A percentile compares a stretch with the other conserved stretches of the same genome.
Conservation (phyloP, 2,797 vertebrate species). For the Cyprinella venusta region DNA sequence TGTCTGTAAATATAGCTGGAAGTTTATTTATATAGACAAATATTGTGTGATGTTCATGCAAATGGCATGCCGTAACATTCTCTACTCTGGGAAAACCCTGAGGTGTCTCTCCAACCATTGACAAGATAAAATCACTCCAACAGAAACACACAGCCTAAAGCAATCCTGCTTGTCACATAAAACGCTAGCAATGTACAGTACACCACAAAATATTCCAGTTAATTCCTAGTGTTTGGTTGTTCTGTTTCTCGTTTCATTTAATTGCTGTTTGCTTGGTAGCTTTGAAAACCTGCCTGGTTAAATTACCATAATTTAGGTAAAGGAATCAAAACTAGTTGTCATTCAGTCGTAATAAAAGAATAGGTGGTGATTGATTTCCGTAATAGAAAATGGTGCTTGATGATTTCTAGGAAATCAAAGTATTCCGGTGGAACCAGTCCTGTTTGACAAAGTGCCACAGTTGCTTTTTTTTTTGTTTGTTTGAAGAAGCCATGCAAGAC, state of each 20-base stretch:
- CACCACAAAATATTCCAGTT: not conserved
- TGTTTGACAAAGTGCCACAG: not conserved
- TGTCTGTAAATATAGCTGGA: not conserved
- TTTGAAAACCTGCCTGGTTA: not conserved
- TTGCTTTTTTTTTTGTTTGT: not conserved
- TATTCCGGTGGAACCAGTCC: conserved; percentile 12
- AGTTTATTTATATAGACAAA: conserved; percentile 18
- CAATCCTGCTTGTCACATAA: not conserved
- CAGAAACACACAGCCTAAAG: not conserved
- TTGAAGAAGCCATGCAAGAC: not conserved
- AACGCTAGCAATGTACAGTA: conserved; percentile 3
- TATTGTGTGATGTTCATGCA: conserved; percentile 17
- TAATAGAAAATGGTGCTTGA: too few relatives aligned
- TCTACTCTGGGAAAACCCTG: not conserved
- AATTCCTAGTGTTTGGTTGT: not conserved
- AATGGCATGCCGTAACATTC: not conserved
- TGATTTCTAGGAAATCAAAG: conserved; percentile 14
- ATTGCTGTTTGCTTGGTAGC: not conserved
- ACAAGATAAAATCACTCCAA: conserved; percentile 10
- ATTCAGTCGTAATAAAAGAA: not conserved
- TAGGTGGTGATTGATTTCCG: not conserved
- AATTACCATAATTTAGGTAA: not conserved
- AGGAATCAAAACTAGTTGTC: not conserved
- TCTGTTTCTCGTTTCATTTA: not conserved
- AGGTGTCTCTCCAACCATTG: not conserved